phyloP scores from a whole-genome alignment of 2,797 vertebrate species.

The Melanotaenia trifasciata region DNA sequence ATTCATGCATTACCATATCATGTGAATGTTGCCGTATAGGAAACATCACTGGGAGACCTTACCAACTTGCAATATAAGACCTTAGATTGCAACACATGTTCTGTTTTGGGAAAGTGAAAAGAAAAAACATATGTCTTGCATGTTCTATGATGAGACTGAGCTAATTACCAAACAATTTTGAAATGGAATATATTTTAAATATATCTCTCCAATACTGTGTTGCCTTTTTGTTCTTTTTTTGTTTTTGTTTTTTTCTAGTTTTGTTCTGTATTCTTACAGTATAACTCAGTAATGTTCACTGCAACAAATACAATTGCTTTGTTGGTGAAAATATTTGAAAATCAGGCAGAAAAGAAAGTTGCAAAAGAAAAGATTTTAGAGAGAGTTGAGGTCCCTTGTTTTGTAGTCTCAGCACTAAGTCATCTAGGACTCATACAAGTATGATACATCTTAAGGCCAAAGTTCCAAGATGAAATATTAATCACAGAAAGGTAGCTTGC shows the following conservation, averaged over 20 bases:
- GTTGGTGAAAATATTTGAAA: constrained; percentile 51
- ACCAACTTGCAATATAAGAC: background rate
- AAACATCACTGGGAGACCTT: background rate
- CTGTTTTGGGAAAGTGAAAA: background rate
- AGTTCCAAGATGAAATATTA: constrained; percentile 83
- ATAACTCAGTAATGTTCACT: background rate
- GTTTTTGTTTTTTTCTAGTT: background rate
- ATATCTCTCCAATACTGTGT: background rate
- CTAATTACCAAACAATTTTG: background rate
- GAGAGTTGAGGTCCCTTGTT: constrained; percentile 62
- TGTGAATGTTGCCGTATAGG: background rate
- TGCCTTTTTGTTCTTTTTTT: background rate
- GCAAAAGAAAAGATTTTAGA: constrained; percentile 53
- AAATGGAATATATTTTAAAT: constrained; percentile 13
- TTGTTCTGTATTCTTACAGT: too few relatives aligned
- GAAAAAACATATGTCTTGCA: background rate
- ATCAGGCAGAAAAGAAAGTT: constrained; percentile 52
- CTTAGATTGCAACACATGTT: background rate
- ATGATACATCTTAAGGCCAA: constrained; percentile 73
- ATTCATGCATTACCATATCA: background rate
- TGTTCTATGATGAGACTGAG: background rate
- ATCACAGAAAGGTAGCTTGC: constrained; percentile 73
- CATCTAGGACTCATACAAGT: constrained; percentile 67
- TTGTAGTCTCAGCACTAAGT: constrained; percentile 79
- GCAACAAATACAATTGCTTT: constrained; percentile 36